Base-by-base conservation (phyloP, 2,113 vertebrate genomes). In the Natator depressus region DNA sequence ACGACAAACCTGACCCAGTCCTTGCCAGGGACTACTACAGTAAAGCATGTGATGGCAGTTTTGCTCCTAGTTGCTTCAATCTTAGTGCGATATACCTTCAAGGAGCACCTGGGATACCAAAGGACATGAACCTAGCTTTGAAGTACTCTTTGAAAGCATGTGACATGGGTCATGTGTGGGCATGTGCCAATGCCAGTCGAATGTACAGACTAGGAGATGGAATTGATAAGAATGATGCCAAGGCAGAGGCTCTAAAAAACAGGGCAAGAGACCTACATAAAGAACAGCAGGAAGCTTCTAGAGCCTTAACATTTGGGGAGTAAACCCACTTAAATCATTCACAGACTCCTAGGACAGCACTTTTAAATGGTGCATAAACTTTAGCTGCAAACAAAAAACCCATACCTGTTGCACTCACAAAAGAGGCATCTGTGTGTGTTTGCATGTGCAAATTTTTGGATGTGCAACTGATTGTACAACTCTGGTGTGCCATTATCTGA, bases 131-230 rank as follows among this genome's bases (percentile, higher is more conserved):
- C 51, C 85, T 12, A 29, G 99, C 99, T 19, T 96, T 99, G 69
- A 98, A 98, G 90, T 99, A 99, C 65, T 98, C 99, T 0, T 88
- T 98, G 97, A 99, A 98, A 87, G 99, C 98, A 19, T 99, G 99
- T 96, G 99, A 99, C 87, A 96, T 99, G 93, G 99, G 99, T 91
- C 99, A 99, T 6, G 42, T 99, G 2, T 99, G 99, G 99, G 99
- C 98, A 78, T 99, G 99, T 65, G 99, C 99, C 88, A 99, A 99
- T 5, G 99, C 99, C 92, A 99, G 99, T 84, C 99, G 99, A 85
- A 99, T 99, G 99, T 99, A 99, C 97, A 99, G 96, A 95, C 97
- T 99, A 24, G 99, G 99, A 35, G 99, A 99, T 38, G 99, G 99
- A 1, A 93, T 98, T 0, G 95, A 98, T 80, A 99, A 98, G 96